Evolutionary conservation across 1,140 invertebrate species (phyloP), one percentile per base, ranked within the genome.

Genomic region (Cecropterus lyciades): DNA sequence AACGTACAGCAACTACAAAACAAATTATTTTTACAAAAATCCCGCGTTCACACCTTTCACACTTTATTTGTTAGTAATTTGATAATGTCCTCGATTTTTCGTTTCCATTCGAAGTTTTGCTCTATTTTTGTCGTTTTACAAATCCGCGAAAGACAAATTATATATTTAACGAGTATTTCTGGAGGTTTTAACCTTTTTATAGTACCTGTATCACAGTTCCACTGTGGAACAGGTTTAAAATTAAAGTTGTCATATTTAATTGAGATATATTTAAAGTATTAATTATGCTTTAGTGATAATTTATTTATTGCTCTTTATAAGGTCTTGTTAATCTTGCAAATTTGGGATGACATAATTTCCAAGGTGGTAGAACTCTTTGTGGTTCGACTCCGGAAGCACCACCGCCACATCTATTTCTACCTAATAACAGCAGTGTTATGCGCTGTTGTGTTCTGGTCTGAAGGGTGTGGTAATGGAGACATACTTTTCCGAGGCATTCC

Each of bases 1-100:
- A 52, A 52, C 13, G 27, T n/a, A 45, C 11, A 13, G 55, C 15
- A 24, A 17, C 40, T 45, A 57, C 20, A 45, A 14, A 57, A 45
- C 20, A 11, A 10, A 37, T 53, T 53, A 17, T 46, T 40, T 40
- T 53, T 33, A 30, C 24, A 59, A 59, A 59, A 60, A 16, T 49
- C 45, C 30, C 16, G 45, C 48, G 15, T 60, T 62, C 57, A 62
- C 57, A 49, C 57, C 30, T 62, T 40, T 20, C 15, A 10, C 45
- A 49, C 13, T 62, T 62, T 49, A 62, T 62, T 62, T 49, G 27
- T 33, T 17, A 6, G 57, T 62, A 62, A 62, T 62, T 62, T 49
- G 57, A 62, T 62, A 62, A 62, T 48, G 57, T 14, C n/a, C 17
- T 45, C 33, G 57, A 20, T 49, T 62, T 49, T 62, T 20, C 27